Evolutionary conservation across 1,140 invertebrate genomes (phyloP).

Genomic region (Eupeodes corollae): DNA sequence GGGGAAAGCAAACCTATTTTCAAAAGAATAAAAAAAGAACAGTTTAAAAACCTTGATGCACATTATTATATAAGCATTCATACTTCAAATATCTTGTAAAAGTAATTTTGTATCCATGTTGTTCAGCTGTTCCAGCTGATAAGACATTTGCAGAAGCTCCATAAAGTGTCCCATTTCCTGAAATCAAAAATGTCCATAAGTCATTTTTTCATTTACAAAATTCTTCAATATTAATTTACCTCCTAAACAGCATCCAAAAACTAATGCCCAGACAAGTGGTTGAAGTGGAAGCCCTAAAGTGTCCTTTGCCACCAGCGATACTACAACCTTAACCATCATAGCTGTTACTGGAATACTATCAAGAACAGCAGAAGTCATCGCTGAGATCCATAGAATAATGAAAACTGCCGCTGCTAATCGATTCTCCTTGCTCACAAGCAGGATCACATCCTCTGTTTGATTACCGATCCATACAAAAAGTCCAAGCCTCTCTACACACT

Average conservation of each 20-base stretch:
- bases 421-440: conserved; percentile 47
- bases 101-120: conserved; percentile 66
- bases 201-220: background rate
- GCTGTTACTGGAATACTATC: conserved; percentile 74
- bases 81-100: conserved; percentile 40
- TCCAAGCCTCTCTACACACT: conserved; percentile 56
- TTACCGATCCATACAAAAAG: conserved; percentile 60
- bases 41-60: background rate
- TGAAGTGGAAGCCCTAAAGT: conserved; percentile 52
- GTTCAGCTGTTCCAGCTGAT: conserved; percentile 68
- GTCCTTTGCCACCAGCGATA: conserved; percentile 47
- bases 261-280: conserved; percentile 61
- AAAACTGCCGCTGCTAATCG: conserved; percentile 56
- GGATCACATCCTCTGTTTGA: conserved; percentile 52
- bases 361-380: conserved; percentile 65
- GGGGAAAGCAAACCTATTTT: conserved; percentile 56
- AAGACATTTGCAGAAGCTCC: conserved; percentile 72
- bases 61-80: background rate
- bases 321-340: conserved; percentile 67
- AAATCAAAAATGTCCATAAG: conserved; percentile 13
- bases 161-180: conserved; percentile 70
- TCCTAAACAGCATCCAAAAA: conserved; percentile 66
- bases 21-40: conserved; percentile 21
- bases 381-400: conserved; percentile 63
- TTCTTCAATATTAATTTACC: conserved; percentile 40